Base-by-base conservation (phyloP, 2,113 vertebrate genomes). In the Carassius gibelio region DNA sequence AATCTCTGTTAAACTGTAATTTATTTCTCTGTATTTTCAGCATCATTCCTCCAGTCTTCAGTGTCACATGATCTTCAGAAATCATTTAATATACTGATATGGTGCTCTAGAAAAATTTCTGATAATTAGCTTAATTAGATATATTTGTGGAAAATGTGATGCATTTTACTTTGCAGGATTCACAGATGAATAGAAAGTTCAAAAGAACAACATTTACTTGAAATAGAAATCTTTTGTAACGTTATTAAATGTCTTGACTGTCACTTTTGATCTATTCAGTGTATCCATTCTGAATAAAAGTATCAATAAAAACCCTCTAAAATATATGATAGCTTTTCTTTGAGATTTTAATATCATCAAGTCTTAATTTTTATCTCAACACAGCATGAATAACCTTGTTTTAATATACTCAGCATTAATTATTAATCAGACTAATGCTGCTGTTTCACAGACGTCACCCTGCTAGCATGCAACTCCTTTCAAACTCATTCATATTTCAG, bases 401-500 rank as follows among this genome's bases (percentile, higher is more conserved):
- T 57, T 61, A 1, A 79, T 61, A 8, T 61, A 23, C 55, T 4
- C 2, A 0, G 52, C 75, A 11, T 48, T 2, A 59, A 77, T 77
- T 59, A 77, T 77, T 38, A n/a, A 77, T 52, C 48, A 30, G 50
- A 52, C 50, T 57, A 77, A 36, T 2, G 5, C 42, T 50, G 62
- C 11, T 66, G 19, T 76, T 26, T 76, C 74, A 76, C 74, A 52
- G 74, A 34, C 23, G 45, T 19, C 36, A 45, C 10, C 5, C 57
- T 42, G 75, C 38, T 42, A 42, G 42, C 42, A 45, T 45, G 42
- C 9, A 8, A 19, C 52, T 66, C 45, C 64, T 8, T 36, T 69
- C 38, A 26, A 82, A 71, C 42, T 74, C 59, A 38, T 84, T 86
- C 14, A 81, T 83, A 83, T 68, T 61, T 26, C 38, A 34, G 30